A percentile compares a stretch with the other conserved stretches of the same genome.
phyloP scores from a whole-genome alignment of 2,888 invertebrate genomes.

The Caenorhabditis doughertyi region DNA sequence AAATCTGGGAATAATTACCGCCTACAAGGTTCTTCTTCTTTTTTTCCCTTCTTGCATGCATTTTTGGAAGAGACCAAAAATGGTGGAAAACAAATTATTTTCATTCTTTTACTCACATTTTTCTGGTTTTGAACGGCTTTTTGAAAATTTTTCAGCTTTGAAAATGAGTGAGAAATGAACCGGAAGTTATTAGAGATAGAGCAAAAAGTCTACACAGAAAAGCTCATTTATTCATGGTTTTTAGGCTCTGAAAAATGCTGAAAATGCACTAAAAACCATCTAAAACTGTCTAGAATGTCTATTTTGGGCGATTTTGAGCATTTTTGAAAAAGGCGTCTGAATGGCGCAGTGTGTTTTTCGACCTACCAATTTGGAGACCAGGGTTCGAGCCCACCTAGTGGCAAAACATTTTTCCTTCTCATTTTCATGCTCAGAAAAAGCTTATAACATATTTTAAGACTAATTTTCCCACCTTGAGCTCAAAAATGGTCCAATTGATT shows the following conservation, averaged over 20 bases:
- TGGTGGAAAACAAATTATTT: not conserved
- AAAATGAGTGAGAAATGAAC: not conserved
- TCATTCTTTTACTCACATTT: not conserved
- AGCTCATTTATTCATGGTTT: not conserved
- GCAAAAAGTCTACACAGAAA: no score
- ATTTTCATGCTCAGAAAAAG: no score
- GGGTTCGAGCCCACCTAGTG: not conserved
- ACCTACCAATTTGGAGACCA: not conserved
- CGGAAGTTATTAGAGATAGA: no score
- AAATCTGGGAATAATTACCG: constrained; percentile 23
- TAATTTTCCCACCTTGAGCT: no score
- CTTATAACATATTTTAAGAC: no score
- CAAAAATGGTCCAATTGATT: no score
- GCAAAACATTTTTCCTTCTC: not conserved
- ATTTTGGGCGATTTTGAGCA: not conserved
- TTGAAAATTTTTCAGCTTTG: not conserved
- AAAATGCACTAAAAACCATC: not conserved
- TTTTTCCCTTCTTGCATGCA: no score
- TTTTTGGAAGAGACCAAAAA: not conserved
- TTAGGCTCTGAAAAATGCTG: not conserved
- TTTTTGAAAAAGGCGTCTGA: not conserved
- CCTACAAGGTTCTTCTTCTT: constrained; percentile 14
- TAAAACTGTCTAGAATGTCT: not conserved
- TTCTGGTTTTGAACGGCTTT: not conserved
- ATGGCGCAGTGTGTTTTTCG: constrained; percentile 1